Base-by-base conservation (phyloP, 2,113 vertebrate species). In the Amblyopsis rosae region DNA sequence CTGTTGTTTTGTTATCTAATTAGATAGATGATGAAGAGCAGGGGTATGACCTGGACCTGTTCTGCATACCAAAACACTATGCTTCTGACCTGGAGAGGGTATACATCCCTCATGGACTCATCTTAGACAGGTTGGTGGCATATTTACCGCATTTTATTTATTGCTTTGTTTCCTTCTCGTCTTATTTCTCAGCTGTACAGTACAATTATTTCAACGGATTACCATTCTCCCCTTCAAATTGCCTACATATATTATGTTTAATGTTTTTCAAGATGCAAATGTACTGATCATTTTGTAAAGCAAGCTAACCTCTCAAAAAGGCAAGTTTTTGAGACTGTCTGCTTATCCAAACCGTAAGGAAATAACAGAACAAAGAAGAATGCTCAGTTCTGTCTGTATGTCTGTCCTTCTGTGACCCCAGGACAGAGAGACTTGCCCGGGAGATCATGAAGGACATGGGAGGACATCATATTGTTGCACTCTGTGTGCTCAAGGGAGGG, bases 391-490 rank as follows among this genome's bases (percentile, higher is more conserved):
- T 11, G 49, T 9, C 56, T 17, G 12, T 62, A 60, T 55, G 9
- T n/a, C 17, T 26, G 26, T 26, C 26, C 26, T 26, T 26, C 26
- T 26, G 9, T 87, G 75, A 82, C 73, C 68, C 1, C 78, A 99
- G 98, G 93, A 99, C 97, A 0, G 96, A 99, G 87, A 93, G 97
- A 51, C 92, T 99, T 85, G 98, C 97, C 66, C 92, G 95, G 71
- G 96, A 99, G 77, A 98, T 99, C 62, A 97, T 99, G 96, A 96
- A 95, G 67, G 95, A 95, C 79, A 99, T 99, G 97, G 98, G 98
- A 63, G 96, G 94, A 54, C 96, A 99, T 82, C 97, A 99, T 81
- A 99, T 99, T 0, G 95, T 99, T 16, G 97, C 96, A 13, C 96
- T 99, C 49, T 99, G 98, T 73, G 98, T 99, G 46, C 95, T 99